Percentiles rank a stretch among this genome's conserved stretches.
Conservation (phyloP, 2,113 vertebrate genomes). For the Turnix velox region DNA sequence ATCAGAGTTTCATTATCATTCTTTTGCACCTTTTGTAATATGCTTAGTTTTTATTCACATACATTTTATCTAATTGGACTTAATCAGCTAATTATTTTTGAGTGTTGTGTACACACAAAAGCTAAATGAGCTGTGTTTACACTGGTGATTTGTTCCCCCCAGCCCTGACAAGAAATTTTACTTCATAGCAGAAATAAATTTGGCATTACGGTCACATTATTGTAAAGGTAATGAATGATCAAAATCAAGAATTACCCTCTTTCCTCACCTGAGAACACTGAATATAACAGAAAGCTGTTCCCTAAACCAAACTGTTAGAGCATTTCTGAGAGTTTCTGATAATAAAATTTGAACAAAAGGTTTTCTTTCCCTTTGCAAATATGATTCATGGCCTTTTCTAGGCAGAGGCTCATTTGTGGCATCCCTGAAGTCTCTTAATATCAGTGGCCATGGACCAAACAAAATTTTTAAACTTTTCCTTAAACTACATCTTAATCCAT, state of each 20-base stretch:
- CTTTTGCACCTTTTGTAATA: not conserved
- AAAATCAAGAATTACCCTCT: not conserved
- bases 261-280: not conserved
- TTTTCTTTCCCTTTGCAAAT: not conserved
- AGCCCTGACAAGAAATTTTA: fast-evolving
- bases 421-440: not conserved
- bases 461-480: not conserved
- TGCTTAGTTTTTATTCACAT: not conserved
- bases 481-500: not conserved
- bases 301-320: not conserved
- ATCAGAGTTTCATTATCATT: not conserved
- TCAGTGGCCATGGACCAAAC: not conserved
- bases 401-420: not conserved
- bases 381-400: not conserved
- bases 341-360: too few relatives aligned
- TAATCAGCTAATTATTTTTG: not conserved
- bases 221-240: not conserved
- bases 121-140: not conserved
- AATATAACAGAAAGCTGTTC: not conserved
- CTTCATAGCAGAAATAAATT: not conserved
- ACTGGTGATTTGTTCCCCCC: not conserved
- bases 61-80: not conserved
- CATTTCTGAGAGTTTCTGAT: too few relatives aligned
- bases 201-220: not conserved
- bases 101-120: not conserved